A percentile compares a stretch with the other conserved stretches of the same genome.
phyloP scores from a whole-genome alignment of 2,797 vertebrate species.

The Poeciliopsis gracilis region DNA sequence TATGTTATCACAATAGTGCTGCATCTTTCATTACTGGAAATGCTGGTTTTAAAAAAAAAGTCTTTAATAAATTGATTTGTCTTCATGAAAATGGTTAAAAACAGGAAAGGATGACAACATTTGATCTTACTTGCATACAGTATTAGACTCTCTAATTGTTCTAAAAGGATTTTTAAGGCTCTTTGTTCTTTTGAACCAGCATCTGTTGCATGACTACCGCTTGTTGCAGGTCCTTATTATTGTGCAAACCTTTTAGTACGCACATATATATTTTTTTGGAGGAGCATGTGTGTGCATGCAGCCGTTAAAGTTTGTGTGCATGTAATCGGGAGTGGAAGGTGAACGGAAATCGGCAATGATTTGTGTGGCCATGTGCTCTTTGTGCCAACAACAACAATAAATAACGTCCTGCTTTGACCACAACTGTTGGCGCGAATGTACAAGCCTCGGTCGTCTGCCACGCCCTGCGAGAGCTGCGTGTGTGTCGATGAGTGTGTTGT shows the following conservation, averaged over 20 bases:
- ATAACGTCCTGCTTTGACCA: conserved; percentile 62
- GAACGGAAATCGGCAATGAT: conserved; percentile 14
- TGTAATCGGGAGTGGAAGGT: conserved; percentile 17
- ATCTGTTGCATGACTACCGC: background rate
- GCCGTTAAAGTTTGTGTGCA: conserved; percentile 11
- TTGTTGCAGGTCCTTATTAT: background rate
- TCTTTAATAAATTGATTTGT: background rate
- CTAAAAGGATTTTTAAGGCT: background rate
- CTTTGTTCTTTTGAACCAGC: background rate
- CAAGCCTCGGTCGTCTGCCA: conserved; percentile 53
- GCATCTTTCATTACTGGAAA: background rate
- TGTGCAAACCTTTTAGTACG: conserved; percentile 25
- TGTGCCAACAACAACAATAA: conserved; percentile 64
- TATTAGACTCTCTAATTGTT: background rate
- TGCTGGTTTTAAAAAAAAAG: background rate
- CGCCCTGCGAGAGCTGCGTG: conserved; percentile 21
- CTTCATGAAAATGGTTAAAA: background rate
- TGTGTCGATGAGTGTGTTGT: background rate
- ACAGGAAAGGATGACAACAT: background rate
- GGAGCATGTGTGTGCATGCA: background rate
- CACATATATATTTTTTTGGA: conserved; percentile 39
- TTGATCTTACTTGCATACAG: background rate
- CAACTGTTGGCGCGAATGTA: conserved; percentile 54
- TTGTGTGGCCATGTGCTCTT: conserved; percentile 25
- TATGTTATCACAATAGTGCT: background rate